Conservation (phyloP, 2,888 invertebrate genomes). For the Drosophila trichaetosa region DNA sequence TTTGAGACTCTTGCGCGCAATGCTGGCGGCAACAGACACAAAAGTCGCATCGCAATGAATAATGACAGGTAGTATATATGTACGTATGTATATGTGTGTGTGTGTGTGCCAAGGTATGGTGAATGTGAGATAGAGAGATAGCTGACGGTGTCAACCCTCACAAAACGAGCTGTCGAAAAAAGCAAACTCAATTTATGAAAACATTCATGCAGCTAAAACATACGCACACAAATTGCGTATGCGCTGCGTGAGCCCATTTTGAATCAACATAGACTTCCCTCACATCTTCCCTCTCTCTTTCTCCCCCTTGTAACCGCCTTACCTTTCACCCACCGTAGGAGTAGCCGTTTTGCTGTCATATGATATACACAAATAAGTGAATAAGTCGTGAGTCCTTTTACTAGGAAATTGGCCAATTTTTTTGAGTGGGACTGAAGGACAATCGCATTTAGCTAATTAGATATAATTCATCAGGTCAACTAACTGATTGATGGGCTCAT, state of each 20-base stretch:
- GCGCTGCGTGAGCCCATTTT: slow-evolving; percentile 62
- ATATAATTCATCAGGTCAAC: slow-evolving; percentile 20
- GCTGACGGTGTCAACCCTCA: slow-evolving; percentile 38
- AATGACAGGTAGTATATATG: slow-evolving; percentile 50
- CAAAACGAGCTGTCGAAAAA: slow-evolving; percentile 65
- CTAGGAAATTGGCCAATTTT: slow-evolving; percentile 23
- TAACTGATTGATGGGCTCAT: slow-evolving; percentile 34
- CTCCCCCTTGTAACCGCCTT: neutral
- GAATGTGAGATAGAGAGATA: neutral
- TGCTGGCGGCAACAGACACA: slow-evolving; percentile 11
- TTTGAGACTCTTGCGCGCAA: slow-evolving; percentile 10
- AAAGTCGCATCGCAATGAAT: slow-evolving; percentile 47
- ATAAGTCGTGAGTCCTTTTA: slow-evolving; percentile 38
- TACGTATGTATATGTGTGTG: neutral
- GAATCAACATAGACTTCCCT: slow-evolving; percentile 37
- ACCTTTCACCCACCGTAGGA: neutral
- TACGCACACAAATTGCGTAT: slow-evolving; percentile 68
- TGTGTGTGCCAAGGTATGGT: neutral
- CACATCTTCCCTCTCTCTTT: neutral
- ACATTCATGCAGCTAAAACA: slow-evolving; percentile 55
- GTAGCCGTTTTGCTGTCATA: slow-evolving; percentile 29
- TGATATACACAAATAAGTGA: slow-evolving; percentile 51
- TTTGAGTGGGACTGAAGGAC: slow-evolving; percentile 5
- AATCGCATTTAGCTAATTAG: slow-evolving; percentile 58
- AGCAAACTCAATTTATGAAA: slow-evolving; percentile 79